phyloP scores from a whole-genome alignment of 1,140 invertebrate genomes.

The Drosophila paulistorum region DNA sequence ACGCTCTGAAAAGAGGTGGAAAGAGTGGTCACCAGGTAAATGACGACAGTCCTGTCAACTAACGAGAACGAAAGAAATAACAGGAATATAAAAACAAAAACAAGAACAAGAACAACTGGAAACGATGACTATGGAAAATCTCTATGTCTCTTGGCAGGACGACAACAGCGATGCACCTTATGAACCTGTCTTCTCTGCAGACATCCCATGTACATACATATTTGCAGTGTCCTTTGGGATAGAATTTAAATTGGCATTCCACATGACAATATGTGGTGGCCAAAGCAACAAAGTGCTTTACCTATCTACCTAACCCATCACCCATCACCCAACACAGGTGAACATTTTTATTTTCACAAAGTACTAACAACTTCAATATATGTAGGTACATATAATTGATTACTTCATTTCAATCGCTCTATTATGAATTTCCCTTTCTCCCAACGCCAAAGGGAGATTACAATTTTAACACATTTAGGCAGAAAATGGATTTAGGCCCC shows the following conservation, averaged over 20 bases:
- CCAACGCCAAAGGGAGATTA: no score
- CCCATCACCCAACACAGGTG: not conserved
- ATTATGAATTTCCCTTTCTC: no score
- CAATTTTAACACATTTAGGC: no score
- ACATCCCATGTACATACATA: constrained; percentile 41
- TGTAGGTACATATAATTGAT: not conserved
- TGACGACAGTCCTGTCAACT: constrained; percentile 52
- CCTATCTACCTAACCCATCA: no score
- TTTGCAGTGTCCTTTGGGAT: constrained; percentile 71
- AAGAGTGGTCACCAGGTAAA: constrained; percentile 55
- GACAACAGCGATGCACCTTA: constrained; percentile 32
- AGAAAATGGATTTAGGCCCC: not conserved
- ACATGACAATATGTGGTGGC: constrained; percentile 64
- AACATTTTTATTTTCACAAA: not conserved
- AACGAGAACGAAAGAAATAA: constrained; percentile 58
- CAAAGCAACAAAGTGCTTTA: constrained; percentile 35
- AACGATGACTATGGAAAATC: constrained; percentile 66
- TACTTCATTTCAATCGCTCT: no score
- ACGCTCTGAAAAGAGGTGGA: constrained; percentile 3
- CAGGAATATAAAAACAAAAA: not conserved
- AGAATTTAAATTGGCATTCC: constrained; percentile 80
- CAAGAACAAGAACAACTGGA: constrained; percentile 36
- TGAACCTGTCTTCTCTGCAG: constrained; percentile 24
- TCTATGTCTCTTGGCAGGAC: constrained; percentile 36
- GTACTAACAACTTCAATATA: not conserved